These are phyloP conservation scores for Chromobotia macracanthus DNA, from an alignment of 2,797 vertebrate species.

Conservation along the genomic window DNA sequence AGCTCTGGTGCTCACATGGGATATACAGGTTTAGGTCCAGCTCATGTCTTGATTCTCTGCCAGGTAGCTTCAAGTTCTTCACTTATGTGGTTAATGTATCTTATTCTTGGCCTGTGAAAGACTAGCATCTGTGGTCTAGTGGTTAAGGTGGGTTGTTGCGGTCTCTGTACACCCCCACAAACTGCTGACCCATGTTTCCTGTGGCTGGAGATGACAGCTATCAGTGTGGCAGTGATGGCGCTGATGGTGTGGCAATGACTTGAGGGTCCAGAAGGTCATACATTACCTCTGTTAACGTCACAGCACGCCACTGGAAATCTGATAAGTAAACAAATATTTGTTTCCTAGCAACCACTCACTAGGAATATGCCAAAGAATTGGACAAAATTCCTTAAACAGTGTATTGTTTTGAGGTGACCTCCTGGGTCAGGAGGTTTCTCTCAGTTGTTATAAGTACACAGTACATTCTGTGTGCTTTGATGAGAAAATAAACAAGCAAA, in stretches of 20 bases:
- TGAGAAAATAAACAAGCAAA: conserved; percentile 26
- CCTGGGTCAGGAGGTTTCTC: conserved; percentile 39
- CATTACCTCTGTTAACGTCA: conserved; percentile 33
- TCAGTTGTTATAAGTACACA: background rate
- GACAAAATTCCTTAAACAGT: conserved; percentile 52
- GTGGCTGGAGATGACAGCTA: background rate
- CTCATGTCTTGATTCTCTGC: background rate
- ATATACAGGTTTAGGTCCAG: background rate
- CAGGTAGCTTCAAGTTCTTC: background rate
- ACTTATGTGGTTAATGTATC: background rate
- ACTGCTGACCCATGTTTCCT: conserved; percentile 34
- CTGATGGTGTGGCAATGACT: conserved; percentile 54
- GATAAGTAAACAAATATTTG: conserved; percentile 61
- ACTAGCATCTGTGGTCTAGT: background rate
- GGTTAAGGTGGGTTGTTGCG: background rate
- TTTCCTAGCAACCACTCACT: conserved; percentile 42
- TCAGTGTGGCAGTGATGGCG: conserved; percentile 4
- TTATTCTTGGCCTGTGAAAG: background rate
- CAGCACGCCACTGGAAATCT: conserved; percentile 56
- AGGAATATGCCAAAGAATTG: conserved; percentile 56
- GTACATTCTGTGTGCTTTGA: background rate
- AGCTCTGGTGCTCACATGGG: background rate
- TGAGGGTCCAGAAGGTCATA: background rate
- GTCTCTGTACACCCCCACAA: conserved; percentile 23
- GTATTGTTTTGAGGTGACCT: conserved; percentile 57